Evolutionary conservation across 2,888 invertebrate species (phyloP).

Genomic region (Therioaphis trifolii): DNA sequence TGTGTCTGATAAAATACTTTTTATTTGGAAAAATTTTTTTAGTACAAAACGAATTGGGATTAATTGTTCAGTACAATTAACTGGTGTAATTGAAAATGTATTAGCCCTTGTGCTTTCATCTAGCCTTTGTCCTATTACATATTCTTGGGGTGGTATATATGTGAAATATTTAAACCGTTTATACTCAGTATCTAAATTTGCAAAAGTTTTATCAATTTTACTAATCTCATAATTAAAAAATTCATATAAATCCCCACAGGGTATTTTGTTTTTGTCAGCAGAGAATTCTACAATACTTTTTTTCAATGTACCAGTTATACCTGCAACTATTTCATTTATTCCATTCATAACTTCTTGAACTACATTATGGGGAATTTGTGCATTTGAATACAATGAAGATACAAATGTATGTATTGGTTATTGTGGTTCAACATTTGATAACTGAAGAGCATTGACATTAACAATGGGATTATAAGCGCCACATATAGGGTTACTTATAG

Average conservation of each 20-base stretch:
- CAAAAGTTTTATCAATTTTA: neutral
- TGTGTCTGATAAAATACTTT: too few relatives aligned
- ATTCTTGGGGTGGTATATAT: neutral
- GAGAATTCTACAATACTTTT: neutral
- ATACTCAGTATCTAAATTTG: neutral
- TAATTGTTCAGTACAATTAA: too few relatives aligned
- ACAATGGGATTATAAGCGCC: neutral
- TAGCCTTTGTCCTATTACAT: too few relatives aligned
- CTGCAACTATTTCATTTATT: neutral
- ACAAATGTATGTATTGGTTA: neutral
- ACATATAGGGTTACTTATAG: neutral
- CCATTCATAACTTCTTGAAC: conserved; percentile 3
- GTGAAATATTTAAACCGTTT: conserved; percentile 10
- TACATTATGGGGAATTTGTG: neutral
- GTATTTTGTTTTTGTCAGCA: neutral
- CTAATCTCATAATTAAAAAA: neutral
- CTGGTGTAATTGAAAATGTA: too few relatives aligned
- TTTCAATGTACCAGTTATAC: conserved; percentile 8
- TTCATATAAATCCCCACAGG: neutral
- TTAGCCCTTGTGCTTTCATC: too few relatives aligned
- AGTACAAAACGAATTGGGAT: too few relatives aligned
- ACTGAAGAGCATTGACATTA: neutral
- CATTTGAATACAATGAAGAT: neutral
- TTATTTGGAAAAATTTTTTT: too few relatives aligned
- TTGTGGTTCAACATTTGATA: neutral